Evolutionary conservation across 2,888 invertebrate species (phyloP).

Genomic region (Lepidocyrtinus sp.): DNA sequence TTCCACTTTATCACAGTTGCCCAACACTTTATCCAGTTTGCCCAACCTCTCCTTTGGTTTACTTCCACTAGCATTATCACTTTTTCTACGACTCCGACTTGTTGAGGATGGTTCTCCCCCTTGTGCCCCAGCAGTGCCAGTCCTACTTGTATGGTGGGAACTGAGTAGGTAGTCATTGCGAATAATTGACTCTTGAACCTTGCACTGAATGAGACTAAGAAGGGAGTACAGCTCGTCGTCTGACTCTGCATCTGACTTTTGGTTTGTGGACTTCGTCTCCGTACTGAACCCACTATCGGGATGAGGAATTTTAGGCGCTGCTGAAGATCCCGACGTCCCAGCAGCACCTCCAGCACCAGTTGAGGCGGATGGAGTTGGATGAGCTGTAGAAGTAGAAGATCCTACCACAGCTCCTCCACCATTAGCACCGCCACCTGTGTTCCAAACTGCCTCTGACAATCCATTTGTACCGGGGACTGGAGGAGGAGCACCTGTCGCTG

Average conservation of each 20-base stretch:
- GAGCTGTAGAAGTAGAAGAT: conserved; percentile 24
- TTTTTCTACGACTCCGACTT: conserved; percentile 30
- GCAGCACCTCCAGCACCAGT: conserved; percentile 34
- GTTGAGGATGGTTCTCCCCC: conserved; percentile 6
- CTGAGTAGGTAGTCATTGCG: conserved; percentile 54
- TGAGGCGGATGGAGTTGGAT: conserved; percentile 24
- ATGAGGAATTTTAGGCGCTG: conserved; percentile 49
- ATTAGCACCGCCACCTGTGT: conserved; percentile 36
- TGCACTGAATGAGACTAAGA: conserved; percentile 67
- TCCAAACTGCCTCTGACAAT: conserved; percentile 55
- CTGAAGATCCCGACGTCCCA: neutral
- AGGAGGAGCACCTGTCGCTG: conserved; percentile 58
- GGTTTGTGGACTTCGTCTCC: conserved; percentile 66
- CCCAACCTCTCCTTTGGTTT: conserved; percentile 59
- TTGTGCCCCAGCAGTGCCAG: conserved; percentile 26
- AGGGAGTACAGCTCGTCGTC: conserved; percentile 69
- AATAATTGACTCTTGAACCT: conserved; percentile 62
- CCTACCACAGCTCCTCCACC: conserved; percentile 23
- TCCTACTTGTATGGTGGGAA: conserved; percentile 33
- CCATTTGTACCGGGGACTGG: conserved; percentile 40
- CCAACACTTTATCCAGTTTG: conserved; percentile 62
- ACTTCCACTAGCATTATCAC: conserved; percentile 27
- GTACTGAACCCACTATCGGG: conserved; percentile 67
- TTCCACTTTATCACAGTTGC: conserved; percentile 62
- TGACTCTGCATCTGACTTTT: conserved; percentile 62